A percentile compares a stretch with the other conserved stretches of the same genome.
Evolutionary conservation across 2,888 invertebrate species (phyloP).

Genomic region (Nineta flava): DNA sequence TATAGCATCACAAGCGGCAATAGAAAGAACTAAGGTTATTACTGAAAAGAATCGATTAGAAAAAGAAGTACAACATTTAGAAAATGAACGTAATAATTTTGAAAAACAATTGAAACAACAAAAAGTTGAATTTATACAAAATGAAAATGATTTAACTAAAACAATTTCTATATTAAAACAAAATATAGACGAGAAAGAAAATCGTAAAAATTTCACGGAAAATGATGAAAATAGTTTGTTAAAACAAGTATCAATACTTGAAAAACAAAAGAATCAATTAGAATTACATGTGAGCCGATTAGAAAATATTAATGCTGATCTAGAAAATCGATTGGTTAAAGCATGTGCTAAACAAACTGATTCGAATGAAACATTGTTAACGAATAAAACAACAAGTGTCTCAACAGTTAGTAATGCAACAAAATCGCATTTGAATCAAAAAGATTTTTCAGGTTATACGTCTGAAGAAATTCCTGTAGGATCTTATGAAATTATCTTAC

Average conservation of each 20-base stretch:
- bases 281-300: slow-evolving; percentile 20
- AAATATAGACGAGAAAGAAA: slow-evolving; percentile 18
- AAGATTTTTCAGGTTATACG: slow-evolving; percentile 29
- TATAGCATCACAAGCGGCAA: slow-evolving; percentile 55
- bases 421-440: slow-evolving; percentile 18
- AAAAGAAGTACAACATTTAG: slow-evolving; percentile 40
- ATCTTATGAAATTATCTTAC: slow-evolving; percentile 12
- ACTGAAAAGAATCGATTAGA: slow-evolving; percentile 54
- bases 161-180: slow-evolving; percentile 10
- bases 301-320: slow-evolving; percentile 25
- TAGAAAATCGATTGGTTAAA: slow-evolving; percentile 24
- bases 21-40: slow-evolving; percentile 55
- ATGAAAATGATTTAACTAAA: slow-evolving; percentile 20
- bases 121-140: slow-evolving; percentile 28
- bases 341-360: slow-evolving; percentile 13
- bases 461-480: slow-evolving; percentile 26
- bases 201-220: slow-evolving; percentile 20
- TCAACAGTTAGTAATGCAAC: background rate
- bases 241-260: slow-evolving; percentile 18
- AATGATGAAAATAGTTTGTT: slow-evolving; percentile 18
- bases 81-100: slow-evolving; percentile 12
- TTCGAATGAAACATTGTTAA: slow-evolving; percentile 13
- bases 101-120: slow-evolving; percentile 29
- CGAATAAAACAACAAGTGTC: slow-evolving; percentile 4
- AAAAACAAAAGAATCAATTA: slow-evolving; percentile 1